Conservation (phyloP, 2,888 invertebrate genomes). For the Drosophila trichaetosa region DNA sequence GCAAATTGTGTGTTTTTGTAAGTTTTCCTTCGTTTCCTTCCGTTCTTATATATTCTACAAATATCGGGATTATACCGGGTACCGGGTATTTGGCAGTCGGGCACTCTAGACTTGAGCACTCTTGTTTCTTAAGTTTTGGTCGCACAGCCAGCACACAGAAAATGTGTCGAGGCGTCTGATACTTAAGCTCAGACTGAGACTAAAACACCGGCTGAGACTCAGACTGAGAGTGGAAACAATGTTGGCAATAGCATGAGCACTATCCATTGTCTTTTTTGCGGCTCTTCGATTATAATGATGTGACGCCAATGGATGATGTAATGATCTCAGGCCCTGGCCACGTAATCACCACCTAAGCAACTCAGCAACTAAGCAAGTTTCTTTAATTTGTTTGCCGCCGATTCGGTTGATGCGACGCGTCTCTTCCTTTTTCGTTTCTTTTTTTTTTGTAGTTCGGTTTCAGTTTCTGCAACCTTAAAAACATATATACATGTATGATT, state of each 20-base stretch:
- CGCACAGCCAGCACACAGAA: slow-evolving; percentile 21
- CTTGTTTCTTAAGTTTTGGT: slow-evolving; percentile 25
- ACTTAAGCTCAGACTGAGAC: slow-evolving; percentile 21
- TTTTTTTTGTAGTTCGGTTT: slow-evolving; percentile 24
- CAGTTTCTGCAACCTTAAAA: slow-evolving; percentile 28
- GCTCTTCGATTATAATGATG: slow-evolving; percentile 75
- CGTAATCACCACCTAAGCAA: slow-evolving; percentile 57
- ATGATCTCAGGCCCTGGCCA: slow-evolving; percentile 57
- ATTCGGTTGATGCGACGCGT: slow-evolving; percentile 44
- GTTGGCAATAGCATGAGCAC: slow-evolving; percentile 29
- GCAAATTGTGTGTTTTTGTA: background rate
- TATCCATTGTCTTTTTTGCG: slow-evolving; percentile 65
- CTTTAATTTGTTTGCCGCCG: slow-evolving; percentile 67
- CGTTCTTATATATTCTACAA: background rate
- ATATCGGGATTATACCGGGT: background rate
- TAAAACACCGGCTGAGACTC: slow-evolving; percentile 2
- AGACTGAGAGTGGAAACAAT: slow-evolving; percentile 29
- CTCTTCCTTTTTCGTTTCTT: slow-evolving; percentile 34
- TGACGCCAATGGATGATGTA: slow-evolving; percentile 66
- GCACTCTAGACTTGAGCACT: background rate
- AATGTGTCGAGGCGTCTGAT: slow-evolving; percentile 48
- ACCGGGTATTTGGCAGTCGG: background rate
- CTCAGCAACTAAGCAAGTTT: slow-evolving; percentile 47
- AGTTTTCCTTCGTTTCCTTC: background rate
- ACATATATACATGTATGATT: slow-evolving; percentile 13